These are phyloP conservation scores for Gorsachius goisagi DNA, from an alignment of 2,113 vertebrate species.

Conservation along the genomic window DNA sequence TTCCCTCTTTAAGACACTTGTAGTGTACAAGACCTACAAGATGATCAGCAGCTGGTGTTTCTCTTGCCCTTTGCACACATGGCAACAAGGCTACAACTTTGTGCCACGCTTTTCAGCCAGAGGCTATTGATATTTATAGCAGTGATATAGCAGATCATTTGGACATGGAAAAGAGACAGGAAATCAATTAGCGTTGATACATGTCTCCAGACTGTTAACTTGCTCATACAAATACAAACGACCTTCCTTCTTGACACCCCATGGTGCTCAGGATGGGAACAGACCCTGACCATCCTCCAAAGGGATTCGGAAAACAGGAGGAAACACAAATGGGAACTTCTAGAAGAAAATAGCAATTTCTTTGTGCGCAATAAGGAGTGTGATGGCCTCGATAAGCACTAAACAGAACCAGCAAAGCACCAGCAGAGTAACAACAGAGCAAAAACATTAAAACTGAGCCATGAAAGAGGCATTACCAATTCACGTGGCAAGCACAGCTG, in stretches of 20 bases:
- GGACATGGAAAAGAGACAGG: conserved; percentile 28
- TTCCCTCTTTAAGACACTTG: background rate
- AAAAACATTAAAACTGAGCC: background rate
- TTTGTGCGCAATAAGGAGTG: background rate
- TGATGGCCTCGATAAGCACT: background rate
- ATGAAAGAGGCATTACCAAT: background rate
- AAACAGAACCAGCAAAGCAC: background rate
- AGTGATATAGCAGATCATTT: conserved; percentile 37
- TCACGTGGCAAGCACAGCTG: background rate
- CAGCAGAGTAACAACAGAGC: background rate
- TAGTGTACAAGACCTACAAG: rapidly evolving
- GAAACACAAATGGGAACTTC: background rate
- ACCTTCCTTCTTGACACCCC: background rate
- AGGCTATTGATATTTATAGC: conserved; percentile 32
- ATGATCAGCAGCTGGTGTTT: background rate
- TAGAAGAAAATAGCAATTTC: background rate
- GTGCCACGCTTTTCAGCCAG: background rate
- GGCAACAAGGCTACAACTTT: background rate
- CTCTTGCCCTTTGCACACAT: background rate
- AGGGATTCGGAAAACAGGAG: background rate
- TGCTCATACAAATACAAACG: background rate
- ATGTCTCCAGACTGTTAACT: background rate
- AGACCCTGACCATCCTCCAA: background rate
- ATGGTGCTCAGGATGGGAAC: background rate
- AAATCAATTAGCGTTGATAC: conserved; percentile 8